Base-by-base conservation (phyloP, 2,113 vertebrate genomes). In the Plecturocebus donacophilus region DNA sequence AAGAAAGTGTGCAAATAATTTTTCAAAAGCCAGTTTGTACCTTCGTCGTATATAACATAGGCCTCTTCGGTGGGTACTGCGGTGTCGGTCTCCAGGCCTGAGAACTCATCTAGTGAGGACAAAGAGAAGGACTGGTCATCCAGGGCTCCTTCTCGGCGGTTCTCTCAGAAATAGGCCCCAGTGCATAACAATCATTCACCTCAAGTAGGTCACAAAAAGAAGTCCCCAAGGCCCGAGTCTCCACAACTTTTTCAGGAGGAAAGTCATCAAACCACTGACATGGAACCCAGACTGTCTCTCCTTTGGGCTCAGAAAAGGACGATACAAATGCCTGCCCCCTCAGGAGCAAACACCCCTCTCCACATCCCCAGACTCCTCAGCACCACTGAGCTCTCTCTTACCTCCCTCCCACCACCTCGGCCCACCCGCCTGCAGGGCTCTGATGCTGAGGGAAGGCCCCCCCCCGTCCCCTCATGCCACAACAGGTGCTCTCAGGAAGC, bases 71-170 rank as follows among this genome's bases (percentile, higher is more conserved):
- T 97, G 98, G 99, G 98, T 70, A 97, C 89, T n/a, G 96, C 98
- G 80, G 98, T 87, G 95, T 99, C 99, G 13, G 98, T 98, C 97
- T 99, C 99, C 98, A 99, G 66, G 47, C 99, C 99, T 80, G 99
- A 99, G 97, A 99, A 99, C 0, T 98, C 98, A 97, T 99, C 99
- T 99, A 97, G 95, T 80, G 97, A 98, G 96, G 90, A 95, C 98
- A 96, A 96, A 98, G 97, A 97, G 96, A 96, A 98, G 3, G 9
- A 2, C 87, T 40, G 4, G 27, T 7, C 0, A 92, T 85, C 68
- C 49, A 64, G 0, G 1, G 19, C 40, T 42, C 54, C 58, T 6
- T 83, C 20, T 54, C 8, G 8, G 27, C 0, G 0, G 2, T 0
- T 6, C 7, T 40, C 70, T 61, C n/a, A 35, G 58, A 21, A 2